A percentile compares a stretch with the other conserved stretches of the same genome.
Evolutionary conservation across 1,140 invertebrate genomes (phyloP).

Genomic region (Brachionus manjavacas): DNA sequence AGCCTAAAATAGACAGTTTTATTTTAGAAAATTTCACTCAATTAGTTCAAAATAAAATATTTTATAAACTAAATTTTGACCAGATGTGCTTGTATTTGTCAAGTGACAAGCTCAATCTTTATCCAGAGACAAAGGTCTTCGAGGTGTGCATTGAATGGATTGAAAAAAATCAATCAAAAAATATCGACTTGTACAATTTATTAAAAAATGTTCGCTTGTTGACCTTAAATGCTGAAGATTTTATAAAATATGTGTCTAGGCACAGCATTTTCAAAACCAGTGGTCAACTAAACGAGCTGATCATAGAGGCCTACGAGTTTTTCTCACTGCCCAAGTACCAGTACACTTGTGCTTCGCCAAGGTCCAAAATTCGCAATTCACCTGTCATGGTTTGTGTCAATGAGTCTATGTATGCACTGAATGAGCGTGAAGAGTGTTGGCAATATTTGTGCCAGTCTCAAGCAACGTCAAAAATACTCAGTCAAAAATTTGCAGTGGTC

Average conservation of each 20-base stretch:
- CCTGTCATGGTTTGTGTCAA: constrained; percentile 36
- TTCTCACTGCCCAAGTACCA: constrained; percentile 28
- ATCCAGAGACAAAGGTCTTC: constrained; percentile 36
- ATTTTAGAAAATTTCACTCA: constrained; percentile 6
- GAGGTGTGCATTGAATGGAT: constrained; percentile 24
- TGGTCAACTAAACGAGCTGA: not conserved
- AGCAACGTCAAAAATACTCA: constrained; percentile 17
- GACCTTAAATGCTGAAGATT: constrained; percentile 17
- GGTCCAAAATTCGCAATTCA: constrained; percentile 19
- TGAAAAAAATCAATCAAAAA: not conserved
- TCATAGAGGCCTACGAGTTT: constrained; percentile 25
- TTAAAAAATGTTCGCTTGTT: constrained; percentile 37
- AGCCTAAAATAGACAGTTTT: not conserved
- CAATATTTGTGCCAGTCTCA: constrained; percentile 38
- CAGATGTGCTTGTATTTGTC: not conserved
- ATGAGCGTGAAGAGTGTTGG: constrained; percentile 30
- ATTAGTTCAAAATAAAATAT: not conserved
- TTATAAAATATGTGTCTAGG: constrained; percentile 2
- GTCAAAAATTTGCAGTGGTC: constrained; percentile 47
- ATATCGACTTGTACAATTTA: not conserved
- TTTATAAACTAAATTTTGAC: constrained; percentile 13
- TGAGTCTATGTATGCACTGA: constrained; percentile 36
- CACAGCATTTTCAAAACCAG: not conserved
- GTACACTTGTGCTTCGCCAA: not conserved
- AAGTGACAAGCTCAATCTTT: not conserved